phyloP scores from a whole-genome alignment of 2,888 invertebrate species.

The Synanthedon andrenaeformis region DNA sequence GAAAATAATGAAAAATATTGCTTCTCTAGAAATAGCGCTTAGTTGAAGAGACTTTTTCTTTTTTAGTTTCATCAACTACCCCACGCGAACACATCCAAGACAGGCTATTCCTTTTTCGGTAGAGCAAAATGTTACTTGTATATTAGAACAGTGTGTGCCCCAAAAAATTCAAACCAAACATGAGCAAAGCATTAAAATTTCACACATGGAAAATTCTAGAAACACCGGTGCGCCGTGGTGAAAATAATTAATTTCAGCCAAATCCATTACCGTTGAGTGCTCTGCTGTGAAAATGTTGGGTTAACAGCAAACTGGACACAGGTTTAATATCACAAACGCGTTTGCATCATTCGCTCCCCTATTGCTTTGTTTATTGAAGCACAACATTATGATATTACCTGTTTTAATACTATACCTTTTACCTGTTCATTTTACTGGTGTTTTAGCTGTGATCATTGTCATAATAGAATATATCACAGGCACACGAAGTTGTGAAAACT shows the following conservation, averaged over 20 bases:
- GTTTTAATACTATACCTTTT: too few species aligned
- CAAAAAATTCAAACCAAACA: not conserved
- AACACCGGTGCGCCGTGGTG: constrained; percentile 19
- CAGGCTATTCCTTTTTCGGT: too few species aligned
- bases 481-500: too few species aligned
- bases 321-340: not conserved
- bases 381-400: not conserved
- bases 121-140: too few species aligned
- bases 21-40: too few species aligned
- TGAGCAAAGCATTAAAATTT: constrained; percentile 22
- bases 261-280: constrained; percentile 48
- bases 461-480: too few species aligned
- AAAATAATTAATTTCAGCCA: constrained; percentile 52
- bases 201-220: constrained; percentile 43
- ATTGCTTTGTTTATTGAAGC: not conserved
- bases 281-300: constrained; percentile 31
- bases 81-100: too few species aligned
- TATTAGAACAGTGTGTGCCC: too few species aligned
- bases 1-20: not conserved
- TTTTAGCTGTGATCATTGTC: too few species aligned
- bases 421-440: too few species aligned
- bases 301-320: constrained; percentile 24
- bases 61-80: too few species aligned
- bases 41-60: too few species aligned
- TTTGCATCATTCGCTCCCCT: not conserved